phyloP scores from a whole-genome alignment of 2,113 vertebrate species.

The Otus sunia region DNA sequence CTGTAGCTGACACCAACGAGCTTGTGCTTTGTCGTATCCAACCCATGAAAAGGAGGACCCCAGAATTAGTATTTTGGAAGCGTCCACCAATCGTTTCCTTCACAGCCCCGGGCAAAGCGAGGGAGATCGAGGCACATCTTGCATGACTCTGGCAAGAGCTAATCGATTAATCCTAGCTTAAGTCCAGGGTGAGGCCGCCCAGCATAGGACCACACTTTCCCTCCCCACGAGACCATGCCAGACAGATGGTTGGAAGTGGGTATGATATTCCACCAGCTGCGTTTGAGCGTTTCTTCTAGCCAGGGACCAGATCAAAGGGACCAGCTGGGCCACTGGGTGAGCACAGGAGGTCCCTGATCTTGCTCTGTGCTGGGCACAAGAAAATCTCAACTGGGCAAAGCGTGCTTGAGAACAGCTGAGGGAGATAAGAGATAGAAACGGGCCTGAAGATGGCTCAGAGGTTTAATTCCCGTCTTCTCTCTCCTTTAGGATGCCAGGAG shows the following conservation, averaged over 20 bases:
- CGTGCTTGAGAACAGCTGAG: neutral
- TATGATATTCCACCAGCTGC: neutral
- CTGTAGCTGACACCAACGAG: too few relatives aligned
- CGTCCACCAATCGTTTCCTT: neutral
- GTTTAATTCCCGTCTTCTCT: neutral
- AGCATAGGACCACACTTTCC: too few relatives aligned
- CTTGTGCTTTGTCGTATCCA: too few relatives aligned
- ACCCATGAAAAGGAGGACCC: neutral
- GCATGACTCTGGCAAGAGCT: too few relatives aligned
- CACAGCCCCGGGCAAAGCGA: neutral
- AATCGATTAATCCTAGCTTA: neutral
- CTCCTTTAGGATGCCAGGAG: neutral
- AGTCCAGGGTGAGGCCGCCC: neutral
- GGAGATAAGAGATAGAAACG: neutral
- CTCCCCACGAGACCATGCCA: neutral
- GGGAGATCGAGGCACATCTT: neutral
- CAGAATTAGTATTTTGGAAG: neutral
- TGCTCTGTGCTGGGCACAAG: neutral
- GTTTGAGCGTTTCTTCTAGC: neutral
- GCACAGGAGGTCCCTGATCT: too few relatives aligned
- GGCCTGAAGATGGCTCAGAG: neutral
- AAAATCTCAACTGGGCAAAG: neutral
- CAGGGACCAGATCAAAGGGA: neutral
- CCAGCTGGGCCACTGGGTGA: neutral
- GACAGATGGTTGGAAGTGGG: neutral